A percentile compares a stretch with the other conserved stretches of the same genome.
Evolutionary conservation across 2,888 invertebrate genomes (phyloP).

Genomic region (Sialis lutaria): DNA sequence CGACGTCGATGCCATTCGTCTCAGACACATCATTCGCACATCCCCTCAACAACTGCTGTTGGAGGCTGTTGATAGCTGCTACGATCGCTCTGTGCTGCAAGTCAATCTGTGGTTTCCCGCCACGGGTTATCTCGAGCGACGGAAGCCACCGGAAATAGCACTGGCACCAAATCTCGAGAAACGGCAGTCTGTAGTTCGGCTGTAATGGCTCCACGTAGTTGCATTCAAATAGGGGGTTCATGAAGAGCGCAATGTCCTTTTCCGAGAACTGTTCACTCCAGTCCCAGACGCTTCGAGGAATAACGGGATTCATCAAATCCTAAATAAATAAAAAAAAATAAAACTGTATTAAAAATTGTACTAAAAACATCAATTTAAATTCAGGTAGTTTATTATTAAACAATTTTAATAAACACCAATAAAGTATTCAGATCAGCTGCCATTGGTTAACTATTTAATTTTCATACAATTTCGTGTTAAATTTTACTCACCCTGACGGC

Average conservation of each 20-base stretch:
- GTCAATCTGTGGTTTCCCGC: slow-evolving; percentile 44
- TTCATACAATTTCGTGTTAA: too few relatives aligned
- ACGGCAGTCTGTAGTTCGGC: slow-evolving; percentile 34
- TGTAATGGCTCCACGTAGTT: slow-evolving; percentile 21
- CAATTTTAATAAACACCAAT: too few relatives aligned
- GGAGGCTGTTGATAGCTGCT: slow-evolving; percentile 28
- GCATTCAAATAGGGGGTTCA: slow-evolving; percentile 60
- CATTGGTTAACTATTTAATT: too few relatives aligned
- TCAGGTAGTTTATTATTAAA: too few relatives aligned
- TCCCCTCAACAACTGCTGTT: slow-evolving; percentile 17
- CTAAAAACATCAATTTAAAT: too few relatives aligned
- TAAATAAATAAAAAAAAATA: too few relatives aligned
- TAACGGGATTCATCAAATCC: slow-evolving; percentile 30
- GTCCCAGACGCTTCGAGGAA: slow-evolving; percentile 70
- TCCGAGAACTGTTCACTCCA: slow-evolving; percentile 78
- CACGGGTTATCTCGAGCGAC: slow-evolving; percentile 57
- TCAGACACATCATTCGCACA: slow-evolving; percentile 2
- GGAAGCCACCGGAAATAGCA: slow-evolving; percentile 84
- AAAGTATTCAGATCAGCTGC: too few relatives aligned
- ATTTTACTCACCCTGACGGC: slow-evolving; percentile 38
- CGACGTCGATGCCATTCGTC: slow-evolving; percentile 10
- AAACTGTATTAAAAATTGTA: too few relatives aligned
- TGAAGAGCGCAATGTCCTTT: slow-evolving; percentile 64
- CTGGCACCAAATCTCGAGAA: slow-evolving; percentile 64
- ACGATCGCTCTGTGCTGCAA: slow-evolving; percentile 29